Percentiles rank a stretch among this genome's conserved stretches.
phyloP scores from a whole-genome alignment of 2,113 vertebrate species.

The Rhizomys pruinosus region DNA sequence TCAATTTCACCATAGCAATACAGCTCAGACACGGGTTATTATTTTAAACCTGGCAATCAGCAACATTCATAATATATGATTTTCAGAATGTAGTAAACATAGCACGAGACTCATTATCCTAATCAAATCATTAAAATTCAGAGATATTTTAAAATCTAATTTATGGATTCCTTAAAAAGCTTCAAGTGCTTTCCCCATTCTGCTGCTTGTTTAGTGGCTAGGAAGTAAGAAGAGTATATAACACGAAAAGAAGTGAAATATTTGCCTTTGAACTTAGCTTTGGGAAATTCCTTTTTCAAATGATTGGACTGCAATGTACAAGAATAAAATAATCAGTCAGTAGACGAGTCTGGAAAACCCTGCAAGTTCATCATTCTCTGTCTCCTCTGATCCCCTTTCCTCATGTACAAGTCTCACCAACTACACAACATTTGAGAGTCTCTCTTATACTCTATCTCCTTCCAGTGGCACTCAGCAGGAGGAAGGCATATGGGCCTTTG shows the following conservation, averaged over 20 bases:
- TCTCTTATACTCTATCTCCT: not conserved
- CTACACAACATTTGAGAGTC: not conserved
- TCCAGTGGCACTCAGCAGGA: not conserved
- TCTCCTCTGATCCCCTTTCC: not conserved
- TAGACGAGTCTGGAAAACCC: conserved; percentile 15
- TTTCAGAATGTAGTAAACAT: conserved; percentile 48
- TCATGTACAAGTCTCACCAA: not conserved
- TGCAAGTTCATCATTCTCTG: conserved; percentile 34
- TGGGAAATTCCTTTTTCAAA: conserved; percentile 44
- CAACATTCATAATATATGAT: conserved; percentile 16
- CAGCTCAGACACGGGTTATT: not conserved
- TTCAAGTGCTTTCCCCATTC: not conserved
- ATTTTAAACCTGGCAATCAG: conserved; percentile 67
- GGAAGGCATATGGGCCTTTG: not conserved
- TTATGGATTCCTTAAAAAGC: conserved; percentile 44
- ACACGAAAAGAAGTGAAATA: conserved; percentile 64
- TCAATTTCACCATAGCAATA: not conserved
- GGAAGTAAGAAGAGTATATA: conserved; percentile 7
- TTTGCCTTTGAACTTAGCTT: conserved; percentile 16
- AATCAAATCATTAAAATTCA: conserved; percentile 65
- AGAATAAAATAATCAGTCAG: conserved; percentile 11
- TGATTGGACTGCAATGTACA: not conserved
- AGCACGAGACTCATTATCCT: conserved; percentile 48
- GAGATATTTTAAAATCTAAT: conserved; percentile 56
- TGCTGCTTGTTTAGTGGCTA: conserved; percentile 10